Percentiles rank a stretch among this genome's conserved stretches.
Conservation (phyloP, 2,888 invertebrate species). For the Drosophila anomelani region DNA sequence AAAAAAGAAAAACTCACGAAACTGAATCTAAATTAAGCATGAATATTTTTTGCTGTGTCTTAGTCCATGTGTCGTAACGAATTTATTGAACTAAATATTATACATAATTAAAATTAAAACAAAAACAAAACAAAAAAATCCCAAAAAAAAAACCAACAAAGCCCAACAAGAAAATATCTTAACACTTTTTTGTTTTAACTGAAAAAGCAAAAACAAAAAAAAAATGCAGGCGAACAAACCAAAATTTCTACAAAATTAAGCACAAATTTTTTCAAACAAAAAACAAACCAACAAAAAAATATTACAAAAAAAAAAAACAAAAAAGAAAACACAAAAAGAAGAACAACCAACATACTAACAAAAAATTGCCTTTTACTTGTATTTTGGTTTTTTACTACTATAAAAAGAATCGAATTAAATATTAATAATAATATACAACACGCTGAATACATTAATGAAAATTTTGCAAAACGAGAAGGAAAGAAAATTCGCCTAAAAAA, state of each 20-base stretch:
- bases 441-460: slow-evolving; percentile 42
- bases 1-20: slow-evolving; percentile 33
- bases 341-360: slow-evolving; percentile 23
- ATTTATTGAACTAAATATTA: slow-evolving; percentile 79
- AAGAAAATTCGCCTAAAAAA: slow-evolving; percentile 48
- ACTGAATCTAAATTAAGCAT: slow-evolving; percentile 71
- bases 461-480: slow-evolving; percentile 44
- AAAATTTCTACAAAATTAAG: slow-evolving; percentile 73
- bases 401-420: slow-evolving; percentile 41
- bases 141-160: slow-evolving; percentile 36
- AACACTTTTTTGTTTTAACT: slow-evolving; percentile 31
- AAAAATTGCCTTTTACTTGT: slow-evolving; percentile 78
- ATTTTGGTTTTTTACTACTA: slow-evolving; percentile 70
- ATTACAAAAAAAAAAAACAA: slow-evolving; percentile 31
- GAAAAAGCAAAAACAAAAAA: slow-evolving; percentile 3
- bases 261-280: slow-evolving; percentile 73
- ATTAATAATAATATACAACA: slow-evolving; percentile 41
- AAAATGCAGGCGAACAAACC: slow-evolving; percentile 48
- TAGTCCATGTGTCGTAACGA: slow-evolving; percentile 85
- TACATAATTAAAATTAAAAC: slow-evolving; percentile 47
- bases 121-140: slow-evolving; percentile 33
- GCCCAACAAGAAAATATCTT: slow-evolving; percentile 24
- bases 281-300: slow-evolving; percentile 13
- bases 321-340: slow-evolving; percentile 27
- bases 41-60: slow-evolving; percentile 84